phyloP scores from a whole-genome alignment of 2,888 invertebrate species.

The Tetranychus piercei region DNA sequence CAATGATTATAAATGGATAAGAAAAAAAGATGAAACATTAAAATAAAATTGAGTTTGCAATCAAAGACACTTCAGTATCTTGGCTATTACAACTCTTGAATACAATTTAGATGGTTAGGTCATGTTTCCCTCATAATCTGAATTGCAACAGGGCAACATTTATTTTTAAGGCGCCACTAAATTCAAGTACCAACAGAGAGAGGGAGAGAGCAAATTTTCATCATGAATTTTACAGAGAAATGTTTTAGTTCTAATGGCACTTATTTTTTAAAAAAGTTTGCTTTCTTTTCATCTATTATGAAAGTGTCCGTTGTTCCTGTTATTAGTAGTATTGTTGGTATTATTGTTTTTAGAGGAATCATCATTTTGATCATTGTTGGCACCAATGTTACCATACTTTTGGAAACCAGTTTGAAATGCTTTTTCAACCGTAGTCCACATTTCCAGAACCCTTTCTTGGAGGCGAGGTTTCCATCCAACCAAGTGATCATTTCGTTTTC shows the following conservation, averaged over 20 bases:
- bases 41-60: too few relatives aligned
- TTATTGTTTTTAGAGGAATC: not conserved
- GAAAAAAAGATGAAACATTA: too few relatives aligned
- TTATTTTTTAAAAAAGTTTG: not conserved
- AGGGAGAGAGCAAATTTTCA: not conserved
- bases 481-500: conserved; percentile 1
- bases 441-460: not conserved
- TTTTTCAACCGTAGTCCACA: conserved; percentile 8
- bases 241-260: not conserved
- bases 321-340: not conserved
- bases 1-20: too few relatives aligned
- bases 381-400: not conserved
- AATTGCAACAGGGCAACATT: too few relatives aligned
- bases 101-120: too few relatives aligned
- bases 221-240: not conserved
- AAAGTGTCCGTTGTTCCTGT: not conserved
- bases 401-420: not conserved
- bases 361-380: not conserved
- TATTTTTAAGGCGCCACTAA: too few relatives aligned
- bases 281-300: not conserved
- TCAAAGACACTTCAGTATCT: too few relatives aligned
- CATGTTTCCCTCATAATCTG: too few relatives aligned
- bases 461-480: not conserved
- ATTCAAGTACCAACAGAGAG: not conserved
- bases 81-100: too few relatives aligned